phyloP scores from a whole-genome alignment of 1,140 invertebrate species.

The Drusus annulatus region DNA sequence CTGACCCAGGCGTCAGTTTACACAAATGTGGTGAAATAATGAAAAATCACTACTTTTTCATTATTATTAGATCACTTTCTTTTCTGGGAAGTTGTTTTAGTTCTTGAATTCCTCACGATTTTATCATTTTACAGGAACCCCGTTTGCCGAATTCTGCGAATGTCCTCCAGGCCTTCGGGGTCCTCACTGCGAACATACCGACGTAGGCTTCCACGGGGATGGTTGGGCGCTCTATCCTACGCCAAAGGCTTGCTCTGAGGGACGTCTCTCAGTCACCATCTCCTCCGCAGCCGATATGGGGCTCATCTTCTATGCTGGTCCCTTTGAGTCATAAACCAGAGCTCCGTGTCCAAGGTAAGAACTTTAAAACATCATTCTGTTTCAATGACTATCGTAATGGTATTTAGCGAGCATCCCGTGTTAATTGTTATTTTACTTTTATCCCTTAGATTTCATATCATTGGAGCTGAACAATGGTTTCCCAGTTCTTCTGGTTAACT shows the following conservation, averaged over 20 bases:
- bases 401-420: no score
- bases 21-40: no score
- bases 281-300: conserved; percentile 82
- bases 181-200: conserved; percentile 90
- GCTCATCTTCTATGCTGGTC: conserved; percentile 93
- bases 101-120: neutral
- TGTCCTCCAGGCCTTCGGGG: conserved; percentile 84
- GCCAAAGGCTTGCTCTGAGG: conserved; percentile 83
- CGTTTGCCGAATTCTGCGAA: conserved; percentile 75
- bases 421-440: conserved; percentile 33
- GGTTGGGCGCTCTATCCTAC: conserved; percentile 92
- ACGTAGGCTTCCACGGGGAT: conserved; percentile 88
- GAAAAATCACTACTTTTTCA: no score
- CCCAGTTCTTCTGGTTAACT: conserved; percentile 89
- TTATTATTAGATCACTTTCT: no score
- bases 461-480: conserved; percentile 90
- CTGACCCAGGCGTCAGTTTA: no score
- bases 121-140: conserved; percentile 67
- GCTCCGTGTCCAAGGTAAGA: conserved; percentile 74
- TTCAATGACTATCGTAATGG: no score
- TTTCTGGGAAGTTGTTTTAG: no score
- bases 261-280: conserved; percentile 84
- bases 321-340: conserved; percentile 77
- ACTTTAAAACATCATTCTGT: no score
- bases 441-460: conserved; percentile 89